Evolutionary conservation across 2,797 vertebrate genomes (phyloP).

Genomic region (Cottoperca gobio): DNA sequence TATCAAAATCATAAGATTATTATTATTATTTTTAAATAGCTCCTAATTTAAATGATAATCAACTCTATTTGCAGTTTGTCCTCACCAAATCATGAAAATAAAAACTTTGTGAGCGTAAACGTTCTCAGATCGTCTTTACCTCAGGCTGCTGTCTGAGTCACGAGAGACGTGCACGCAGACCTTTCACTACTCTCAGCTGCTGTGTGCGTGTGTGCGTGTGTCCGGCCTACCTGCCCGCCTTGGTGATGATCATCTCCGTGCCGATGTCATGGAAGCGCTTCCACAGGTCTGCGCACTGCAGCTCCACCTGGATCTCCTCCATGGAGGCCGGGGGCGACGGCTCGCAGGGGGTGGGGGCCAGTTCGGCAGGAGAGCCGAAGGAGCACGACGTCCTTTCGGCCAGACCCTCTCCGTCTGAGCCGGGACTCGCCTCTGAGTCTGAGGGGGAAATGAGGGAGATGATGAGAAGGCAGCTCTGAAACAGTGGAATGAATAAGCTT

Average conservation of each 20-base stretch:
- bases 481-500: conserved; percentile 49
- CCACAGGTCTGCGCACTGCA: conserved; percentile 98
- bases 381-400: conserved; percentile 95
- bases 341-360: conserved; percentile 86
- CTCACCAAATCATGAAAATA: no score
- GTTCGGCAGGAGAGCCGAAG: conserved; percentile 89
- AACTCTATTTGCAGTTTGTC: no score
- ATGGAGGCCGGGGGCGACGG: conserved; percentile 91
- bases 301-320: conserved; percentile 98
- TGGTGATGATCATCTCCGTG: conserved; percentile 99
- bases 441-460: conserved; percentile 34
- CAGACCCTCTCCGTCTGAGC: conserved; percentile 93
- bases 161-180: not conserved
- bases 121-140: conserved; percentile 4
- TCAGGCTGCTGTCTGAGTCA: conserved; percentile 9
- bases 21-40: not conserved
- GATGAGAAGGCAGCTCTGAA: conserved; percentile 52
- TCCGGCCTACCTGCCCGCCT: conserved; percentile 93
- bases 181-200: not conserved
- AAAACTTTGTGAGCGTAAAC: not conserved
- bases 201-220: not conserved
- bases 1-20: not conserved
- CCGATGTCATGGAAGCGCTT: conserved; percentile 99
- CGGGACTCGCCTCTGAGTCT: conserved; percentile 97
- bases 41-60: accelerated